These are phyloP conservation scores for Ceratoteleas bidentatus DNA, from an alignment of 1,140 invertebrate genomes.

Conservation along the genomic window DNA sequence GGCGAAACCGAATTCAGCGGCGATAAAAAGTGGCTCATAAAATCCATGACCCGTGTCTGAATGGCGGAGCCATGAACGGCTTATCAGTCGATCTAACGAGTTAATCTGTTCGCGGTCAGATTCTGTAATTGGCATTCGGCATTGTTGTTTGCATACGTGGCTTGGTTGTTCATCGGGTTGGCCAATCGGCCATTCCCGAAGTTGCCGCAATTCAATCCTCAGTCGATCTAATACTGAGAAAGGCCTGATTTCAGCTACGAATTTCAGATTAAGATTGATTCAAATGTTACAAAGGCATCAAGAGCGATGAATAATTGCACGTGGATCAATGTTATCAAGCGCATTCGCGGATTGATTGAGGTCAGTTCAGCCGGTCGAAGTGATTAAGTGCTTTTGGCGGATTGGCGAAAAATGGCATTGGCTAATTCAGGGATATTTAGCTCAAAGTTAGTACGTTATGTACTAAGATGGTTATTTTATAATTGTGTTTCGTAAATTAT, in stretches of 20 bases:
- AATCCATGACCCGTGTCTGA: slow-evolving; percentile 24
- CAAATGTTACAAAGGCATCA: slow-evolving; percentile 11
- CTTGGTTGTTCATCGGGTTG: slow-evolving; percentile 15
- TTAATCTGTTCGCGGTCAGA: slow-evolving; percentile 28
- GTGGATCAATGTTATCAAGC: not conserved
- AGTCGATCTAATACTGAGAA: slow-evolving; percentile 4
- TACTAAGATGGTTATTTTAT: too few species aligned
- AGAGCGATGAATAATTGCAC: slow-evolving; percentile 6
- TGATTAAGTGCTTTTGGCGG: not conserved
- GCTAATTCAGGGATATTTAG: not conserved
- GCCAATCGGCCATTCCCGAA: slow-evolving; percentile 21
- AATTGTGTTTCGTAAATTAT: too few species aligned
- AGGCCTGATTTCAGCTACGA: slow-evolving; percentile 6
- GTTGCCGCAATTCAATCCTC: slow-evolving; percentile 15
- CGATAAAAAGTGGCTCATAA: slow-evolving; percentile 13
- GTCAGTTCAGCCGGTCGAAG: not conserved
- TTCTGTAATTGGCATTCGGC: slow-evolving; percentile 32
- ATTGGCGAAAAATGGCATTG: not conserved
- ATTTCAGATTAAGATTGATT: slow-evolving; percentile 13
- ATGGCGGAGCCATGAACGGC: too few species aligned
- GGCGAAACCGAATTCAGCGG: slow-evolving; percentile 2
- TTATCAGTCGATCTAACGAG: slow-evolving; percentile 30
- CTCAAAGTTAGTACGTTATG: not conserved
- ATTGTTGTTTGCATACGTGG: slow-evolving; percentile 42
- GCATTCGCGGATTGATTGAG: not conserved